Conservation (phyloP, 2,888 invertebrate genomes). For the Eudasyphora cyanicolor region DNA sequence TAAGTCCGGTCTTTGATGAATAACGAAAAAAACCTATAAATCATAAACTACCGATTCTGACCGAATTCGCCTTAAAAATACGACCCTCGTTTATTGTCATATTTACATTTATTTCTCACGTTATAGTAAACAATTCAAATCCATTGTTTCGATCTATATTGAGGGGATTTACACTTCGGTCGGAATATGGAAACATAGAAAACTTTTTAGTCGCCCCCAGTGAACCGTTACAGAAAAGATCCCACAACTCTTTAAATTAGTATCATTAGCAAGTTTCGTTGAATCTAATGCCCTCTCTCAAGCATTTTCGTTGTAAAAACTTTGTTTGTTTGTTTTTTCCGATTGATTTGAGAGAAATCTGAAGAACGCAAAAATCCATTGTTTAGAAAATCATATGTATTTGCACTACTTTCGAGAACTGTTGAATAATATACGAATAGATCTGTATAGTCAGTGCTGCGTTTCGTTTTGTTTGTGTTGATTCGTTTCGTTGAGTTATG, state of each 20-base stretch:
- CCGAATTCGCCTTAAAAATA: too few relatives aligned
- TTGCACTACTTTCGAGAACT: slow-evolving; percentile 34
- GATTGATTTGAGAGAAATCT: not conserved
- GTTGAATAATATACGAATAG: too few relatives aligned
- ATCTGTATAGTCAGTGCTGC: slow-evolving; percentile 8
- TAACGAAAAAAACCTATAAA: too few relatives aligned
- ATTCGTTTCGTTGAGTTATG: slow-evolving; percentile 1
- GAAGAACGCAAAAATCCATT: slow-evolving; percentile 1
- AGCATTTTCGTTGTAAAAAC: slow-evolving; percentile 15
- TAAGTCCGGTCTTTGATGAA: too few relatives aligned
- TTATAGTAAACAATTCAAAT: slow-evolving; percentile 5
- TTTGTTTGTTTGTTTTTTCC: slow-evolving; percentile 34
- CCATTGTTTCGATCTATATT: slow-evolving; percentile 26
- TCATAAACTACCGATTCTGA: too few relatives aligned
- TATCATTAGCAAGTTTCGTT: not conserved
- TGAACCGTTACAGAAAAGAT: slow-evolving; percentile 12
- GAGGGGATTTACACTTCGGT: slow-evolving; percentile 47
- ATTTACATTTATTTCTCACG: slow-evolving; percentile 24
- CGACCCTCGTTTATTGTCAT: slow-evolving; percentile 28
- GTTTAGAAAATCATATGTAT: slow-evolving; percentile 28
- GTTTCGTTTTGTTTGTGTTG: slow-evolving; percentile 38
- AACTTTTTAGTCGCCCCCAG: not conserved
- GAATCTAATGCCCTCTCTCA: not conserved
- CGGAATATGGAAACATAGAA: not conserved
- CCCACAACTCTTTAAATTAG: not conserved